Evolutionary conservation across 2,113 vertebrate genomes (phyloP).

Genomic region (Peromyscus polionotus): DNA sequence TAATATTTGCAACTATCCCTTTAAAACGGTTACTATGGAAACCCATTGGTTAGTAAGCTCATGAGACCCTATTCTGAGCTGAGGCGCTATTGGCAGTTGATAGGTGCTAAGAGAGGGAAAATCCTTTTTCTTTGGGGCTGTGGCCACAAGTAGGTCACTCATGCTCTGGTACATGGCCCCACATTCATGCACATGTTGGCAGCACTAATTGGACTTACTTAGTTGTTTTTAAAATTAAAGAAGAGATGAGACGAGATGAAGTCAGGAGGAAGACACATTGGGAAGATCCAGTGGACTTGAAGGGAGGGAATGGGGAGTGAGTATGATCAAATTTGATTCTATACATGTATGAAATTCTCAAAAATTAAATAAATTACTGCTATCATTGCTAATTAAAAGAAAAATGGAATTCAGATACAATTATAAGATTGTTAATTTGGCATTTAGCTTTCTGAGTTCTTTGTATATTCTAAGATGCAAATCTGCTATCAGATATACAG

Average conservation of each 20-base stretch:
- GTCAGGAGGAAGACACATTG: not conserved
- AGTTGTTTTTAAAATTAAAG: not conserved
- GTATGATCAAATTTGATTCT: not conserved
- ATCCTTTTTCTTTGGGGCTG: not conserved
- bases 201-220: not conserved
- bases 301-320: not conserved
- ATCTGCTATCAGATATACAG: not conserved
- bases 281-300: no score
- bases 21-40: not conserved
- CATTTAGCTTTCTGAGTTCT: not conserved
- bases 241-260: not conserved
- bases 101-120: not conserved
- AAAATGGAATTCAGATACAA: slow-evolving; percentile 15
- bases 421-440: not conserved
- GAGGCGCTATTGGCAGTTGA: not conserved
- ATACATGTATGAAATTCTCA: not conserved
- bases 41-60: not conserved
- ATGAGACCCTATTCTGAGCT: not conserved
- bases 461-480: not conserved
- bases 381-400: slow-evolving; percentile 1
- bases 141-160: not conserved
- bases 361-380: not conserved
- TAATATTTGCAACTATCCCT: not conserved
- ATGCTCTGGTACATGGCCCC: not conserved
- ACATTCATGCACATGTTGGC: not conserved